Conservation (phyloP, 2,113 vertebrate genomes). For the Oryzias melastigma region DNA sequence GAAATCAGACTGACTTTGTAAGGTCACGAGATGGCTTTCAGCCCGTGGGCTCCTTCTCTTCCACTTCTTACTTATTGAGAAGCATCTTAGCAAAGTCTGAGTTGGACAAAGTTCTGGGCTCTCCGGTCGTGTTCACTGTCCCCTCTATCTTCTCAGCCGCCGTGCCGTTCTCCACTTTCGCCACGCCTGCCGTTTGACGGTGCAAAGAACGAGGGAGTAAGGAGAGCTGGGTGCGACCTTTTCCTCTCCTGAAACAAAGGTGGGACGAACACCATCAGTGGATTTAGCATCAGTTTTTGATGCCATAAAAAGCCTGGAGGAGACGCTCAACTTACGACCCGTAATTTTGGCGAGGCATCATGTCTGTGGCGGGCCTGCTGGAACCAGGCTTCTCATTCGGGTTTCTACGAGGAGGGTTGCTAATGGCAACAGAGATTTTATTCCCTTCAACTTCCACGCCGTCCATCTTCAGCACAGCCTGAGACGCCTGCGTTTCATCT, state of each 20-base stretch:
- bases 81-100: conserved; percentile 95
- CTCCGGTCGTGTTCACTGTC: conserved; percentile 23
- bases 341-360: conserved; percentile 73
- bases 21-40: conserved; percentile 84
- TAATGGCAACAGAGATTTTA: conserved; percentile 90
- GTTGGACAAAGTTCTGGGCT: conserved; percentile 87
- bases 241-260: conserved; percentile 80
- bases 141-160: conserved; percentile 43
- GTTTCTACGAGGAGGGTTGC: conserved; percentile 88
- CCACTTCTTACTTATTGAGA: conserved; percentile 83
- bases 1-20: conserved; percentile 57
- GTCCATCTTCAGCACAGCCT: conserved; percentile 92
- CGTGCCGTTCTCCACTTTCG: conserved; percentile 87
- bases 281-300: background rate
- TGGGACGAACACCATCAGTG: background rate
- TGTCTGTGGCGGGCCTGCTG: conserved; percentile 35
- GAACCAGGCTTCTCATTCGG: conserved; percentile 62
- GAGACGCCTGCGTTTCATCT: conserved; percentile 86
- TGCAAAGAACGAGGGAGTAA: conserved; percentile 90
- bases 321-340: conserved; percentile 84
- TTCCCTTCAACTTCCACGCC: conserved; percentile 82
- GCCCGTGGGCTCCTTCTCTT: conserved; percentile 66
- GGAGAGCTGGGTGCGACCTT: conserved; percentile 90
- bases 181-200: conserved; percentile 66
- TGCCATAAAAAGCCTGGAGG: too few species aligned